phyloP scores from a whole-genome alignment of 2,888 invertebrate species.

The Priocnemis perturbator region DNA sequence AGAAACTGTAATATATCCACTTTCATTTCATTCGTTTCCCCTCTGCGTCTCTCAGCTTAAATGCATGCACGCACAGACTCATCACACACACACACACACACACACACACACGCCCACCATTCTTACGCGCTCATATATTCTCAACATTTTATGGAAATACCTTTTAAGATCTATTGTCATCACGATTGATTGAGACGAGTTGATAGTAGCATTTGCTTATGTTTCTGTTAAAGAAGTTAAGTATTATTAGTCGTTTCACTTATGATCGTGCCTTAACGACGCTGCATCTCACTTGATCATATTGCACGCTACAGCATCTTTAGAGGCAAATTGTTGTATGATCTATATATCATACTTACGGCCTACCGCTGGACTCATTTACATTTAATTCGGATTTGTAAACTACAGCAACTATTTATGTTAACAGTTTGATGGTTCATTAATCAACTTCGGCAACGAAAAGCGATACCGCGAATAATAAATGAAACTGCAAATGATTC shows the following conservation, averaged over 20 bases:
- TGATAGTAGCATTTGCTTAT: constrained; percentile 48
- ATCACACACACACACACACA: too few relatives aligned
- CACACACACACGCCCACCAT: too few relatives aligned
- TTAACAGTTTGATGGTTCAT: too few relatives aligned
- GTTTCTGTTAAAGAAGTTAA: constrained; percentile 45
- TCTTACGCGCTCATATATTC: constrained; percentile 7
- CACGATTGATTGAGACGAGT: constrained; percentile 70
- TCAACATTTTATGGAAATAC: constrained; percentile 62
- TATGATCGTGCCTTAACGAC: constrained; percentile 45
- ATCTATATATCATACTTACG: constrained; percentile 13
- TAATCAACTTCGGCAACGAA: too few relatives aligned
- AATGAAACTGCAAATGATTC: too few relatives aligned
- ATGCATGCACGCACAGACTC: too few relatives aligned
- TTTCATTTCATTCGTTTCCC: constrained; percentile 10
- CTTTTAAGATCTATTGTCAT: constrained; percentile 71
- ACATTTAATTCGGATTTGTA: too few relatives aligned
- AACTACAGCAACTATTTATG: too few relatives aligned
- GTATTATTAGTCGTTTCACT: constrained; percentile 43
- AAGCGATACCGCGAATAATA: too few relatives aligned
- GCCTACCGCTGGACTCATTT: neutral
- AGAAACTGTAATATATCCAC: constrained; percentile 21
- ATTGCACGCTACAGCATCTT: constrained; percentile 56
- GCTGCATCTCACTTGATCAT: constrained; percentile 43
- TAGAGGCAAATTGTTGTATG: constrained; percentile 29
- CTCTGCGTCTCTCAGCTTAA: constrained; percentile 35